These are phyloP conservation scores for Unio pictorum DNA, from an alignment of 2,888 invertebrate genomes.

Conservation along the genomic window DNA sequence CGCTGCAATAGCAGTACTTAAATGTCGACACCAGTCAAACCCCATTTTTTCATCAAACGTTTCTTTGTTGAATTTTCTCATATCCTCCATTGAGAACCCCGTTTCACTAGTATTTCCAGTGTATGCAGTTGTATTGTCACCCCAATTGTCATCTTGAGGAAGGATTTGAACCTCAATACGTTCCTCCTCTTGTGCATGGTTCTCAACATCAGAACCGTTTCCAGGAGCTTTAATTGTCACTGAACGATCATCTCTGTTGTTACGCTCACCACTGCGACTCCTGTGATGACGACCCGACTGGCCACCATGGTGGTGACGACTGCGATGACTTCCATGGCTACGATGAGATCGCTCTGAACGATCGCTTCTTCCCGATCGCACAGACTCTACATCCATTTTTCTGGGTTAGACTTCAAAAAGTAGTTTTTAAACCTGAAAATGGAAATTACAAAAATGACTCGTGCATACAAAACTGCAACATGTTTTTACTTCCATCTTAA, in stretches of 20 bases:
- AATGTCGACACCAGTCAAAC: slow-evolving; percentile 75
- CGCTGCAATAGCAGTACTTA: slow-evolving; percentile 85
- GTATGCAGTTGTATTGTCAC: slow-evolving; percentile 97
- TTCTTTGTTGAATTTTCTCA: slow-evolving; percentile 68
- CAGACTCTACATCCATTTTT: slow-evolving; percentile 82
- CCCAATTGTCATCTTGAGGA: slow-evolving; percentile 98
- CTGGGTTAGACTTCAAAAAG: not conserved
- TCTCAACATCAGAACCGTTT: slow-evolving; percentile 51
- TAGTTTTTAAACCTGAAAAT: too few species aligned
- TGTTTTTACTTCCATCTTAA: too few species aligned
- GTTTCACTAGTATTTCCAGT: slow-evolving; percentile 96
- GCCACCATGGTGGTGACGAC: slow-evolving; percentile 41
- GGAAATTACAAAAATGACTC: too few species aligned
- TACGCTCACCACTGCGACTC: slow-evolving; percentile 46
- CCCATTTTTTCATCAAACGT: slow-evolving; percentile 50
- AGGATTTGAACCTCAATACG: slow-evolving; percentile 93
- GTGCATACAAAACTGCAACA: too few species aligned
- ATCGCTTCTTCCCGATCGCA: slow-evolving; percentile 85
- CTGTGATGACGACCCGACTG: slow-evolving; percentile 27
- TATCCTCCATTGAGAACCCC: slow-evolving; percentile 93
- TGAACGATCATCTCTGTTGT: slow-evolving; percentile 55
- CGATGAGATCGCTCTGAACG: slow-evolving; percentile 82
- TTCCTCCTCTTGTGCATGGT: slow-evolving; percentile 55
- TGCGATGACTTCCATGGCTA: slow-evolving; percentile 54
- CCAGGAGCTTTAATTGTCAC: slow-evolving; percentile 63